Percentiles rank a stretch among this genome's conserved stretches.
These are phyloP conservation scores for Drosophila lowei DNA, from an alignment of 1,140 invertebrate species.

Conservation along the genomic window DNA sequence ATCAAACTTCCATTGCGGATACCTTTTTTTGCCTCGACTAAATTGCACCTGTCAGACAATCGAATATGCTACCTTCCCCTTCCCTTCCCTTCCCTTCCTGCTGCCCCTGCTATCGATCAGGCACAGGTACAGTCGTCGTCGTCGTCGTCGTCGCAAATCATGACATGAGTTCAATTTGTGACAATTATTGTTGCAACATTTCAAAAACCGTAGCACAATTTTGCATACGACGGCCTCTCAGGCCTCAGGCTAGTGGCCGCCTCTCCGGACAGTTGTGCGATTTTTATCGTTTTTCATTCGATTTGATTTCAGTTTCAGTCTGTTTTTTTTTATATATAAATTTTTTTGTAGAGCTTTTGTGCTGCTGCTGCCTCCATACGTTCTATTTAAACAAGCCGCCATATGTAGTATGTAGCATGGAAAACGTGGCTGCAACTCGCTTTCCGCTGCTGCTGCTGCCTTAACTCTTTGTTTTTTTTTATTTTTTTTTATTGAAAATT, in stretches of 20 bases:
- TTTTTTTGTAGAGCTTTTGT: conserved; percentile 35
- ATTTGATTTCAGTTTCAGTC: conserved; percentile 45
- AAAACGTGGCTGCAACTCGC: conserved; percentile 10
- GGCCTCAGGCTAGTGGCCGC: conserved; percentile 38
- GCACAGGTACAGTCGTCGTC: conserved; percentile 13
- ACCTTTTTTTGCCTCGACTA: conserved; percentile 35
- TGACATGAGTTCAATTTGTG: conserved; percentile 68
- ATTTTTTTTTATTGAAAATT: conserved; percentile 48
- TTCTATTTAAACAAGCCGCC: conserved; percentile 43
- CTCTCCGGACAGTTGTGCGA: conserved; percentile 50
- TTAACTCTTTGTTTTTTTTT: conserved; percentile 20
- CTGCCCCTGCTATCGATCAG: conserved; percentile 12
- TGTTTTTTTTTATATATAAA: conserved; percentile 32
- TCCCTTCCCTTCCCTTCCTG: neutral
- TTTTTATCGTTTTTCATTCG: conserved; percentile 63
- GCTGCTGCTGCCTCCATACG: conserved; percentile 18
- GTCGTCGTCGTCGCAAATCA: conserved; percentile 53
- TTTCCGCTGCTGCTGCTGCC: conserved; percentile 10
- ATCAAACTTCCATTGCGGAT: conserved; percentile 24
- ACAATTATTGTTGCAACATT: conserved; percentile 69
- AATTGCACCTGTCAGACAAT: conserved; percentile 62
- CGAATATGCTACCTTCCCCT: conserved; percentile 30
- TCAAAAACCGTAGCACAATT: conserved; percentile 56
- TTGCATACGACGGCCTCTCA: conserved; percentile 40
- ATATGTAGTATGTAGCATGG: conserved; percentile 18